phyloP scores from a whole-genome alignment of 2,797 vertebrate genomes.

The Microctenopoma stevenorrisi region DNA sequence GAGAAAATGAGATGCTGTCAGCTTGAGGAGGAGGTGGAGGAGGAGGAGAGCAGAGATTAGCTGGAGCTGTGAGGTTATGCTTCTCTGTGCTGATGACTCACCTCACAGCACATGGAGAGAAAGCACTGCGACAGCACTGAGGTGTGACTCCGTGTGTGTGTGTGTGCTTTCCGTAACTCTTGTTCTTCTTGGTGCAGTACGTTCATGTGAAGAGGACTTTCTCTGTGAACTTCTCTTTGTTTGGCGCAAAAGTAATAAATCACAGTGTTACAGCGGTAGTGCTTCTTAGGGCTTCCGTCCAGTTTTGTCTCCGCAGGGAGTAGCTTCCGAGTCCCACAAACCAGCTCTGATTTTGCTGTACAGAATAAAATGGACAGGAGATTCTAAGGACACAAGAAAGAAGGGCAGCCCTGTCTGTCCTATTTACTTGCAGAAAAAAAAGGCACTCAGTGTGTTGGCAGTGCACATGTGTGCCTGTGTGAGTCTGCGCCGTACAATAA shows the following conservation, averaged over 20 bases:
- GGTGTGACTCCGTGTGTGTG: conserved; percentile 64
- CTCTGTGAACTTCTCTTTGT: conserved; percentile 80
- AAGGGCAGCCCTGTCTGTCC: conserved; percentile 81
- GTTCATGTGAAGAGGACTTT: conserved; percentile 81
- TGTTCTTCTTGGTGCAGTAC: conserved; percentile 81
- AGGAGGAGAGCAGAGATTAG: conserved; percentile 70
- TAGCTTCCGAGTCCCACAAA: conserved; percentile 75
- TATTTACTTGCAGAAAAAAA: conserved; percentile 69
- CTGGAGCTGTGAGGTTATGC: conserved; percentile 74
- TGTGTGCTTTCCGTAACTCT: conserved; percentile 69
- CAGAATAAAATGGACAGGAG: conserved; percentile 67
- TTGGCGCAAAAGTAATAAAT: conserved; percentile 83
- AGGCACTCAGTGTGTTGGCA: conserved; percentile 53
- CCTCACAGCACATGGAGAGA: conserved; percentile 79
- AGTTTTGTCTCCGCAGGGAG: conserved; percentile 77
- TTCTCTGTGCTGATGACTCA: conserved; percentile 83
- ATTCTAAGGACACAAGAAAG: conserved; percentile 77
- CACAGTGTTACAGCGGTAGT: conserved; percentile 74
- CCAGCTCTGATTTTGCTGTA: conserved; percentile 71
- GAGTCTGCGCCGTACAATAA: conserved; percentile 34
- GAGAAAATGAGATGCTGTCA: conserved; percentile 79
- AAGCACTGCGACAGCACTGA: conserved; percentile 83
- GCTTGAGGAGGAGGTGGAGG: conserved; percentile 64
- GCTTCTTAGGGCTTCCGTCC: conserved; percentile 76
- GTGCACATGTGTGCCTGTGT: conserved; percentile 32